Base-by-base conservation (phyloP, 2,888 invertebrate species). In the Synanthedon formicaeformis region DNA sequence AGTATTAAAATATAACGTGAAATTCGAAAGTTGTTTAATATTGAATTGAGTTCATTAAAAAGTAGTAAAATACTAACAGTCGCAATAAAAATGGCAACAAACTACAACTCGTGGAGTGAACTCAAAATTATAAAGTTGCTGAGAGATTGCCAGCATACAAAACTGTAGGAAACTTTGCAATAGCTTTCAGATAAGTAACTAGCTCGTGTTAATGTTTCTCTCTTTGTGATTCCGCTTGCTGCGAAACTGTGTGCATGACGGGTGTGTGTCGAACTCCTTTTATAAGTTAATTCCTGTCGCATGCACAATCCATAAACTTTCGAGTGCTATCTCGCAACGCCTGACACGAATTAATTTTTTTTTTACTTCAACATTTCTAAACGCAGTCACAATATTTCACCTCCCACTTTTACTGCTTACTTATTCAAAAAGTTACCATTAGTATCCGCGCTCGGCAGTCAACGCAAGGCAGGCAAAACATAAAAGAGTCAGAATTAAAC, bases 241-340 rank as follows among this genome's bases (percentile, higher is more conserved):
- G 61, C 66, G 60, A 57, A 64, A 67, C 62, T 67, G 70, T 49
- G 49, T 70, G 66, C 73, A 65, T 75, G 75, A 71, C 70, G 63
- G 65, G 66, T 65, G 64, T 65, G 64, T 67, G 76, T 76, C 80
- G 75, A 82, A 81, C 78, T 76, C 73, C 79, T 80, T 77, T 79
- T 73, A 73, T 65, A 78, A 84, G 75, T 84, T 82, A 80, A 85
- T 83, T 82, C 74, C 69, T 72, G 71, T 78, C 77, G 80, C 77
- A 76, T 75, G 71, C 76, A 75, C 78, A 78, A 81, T 81, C 75
- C 73, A 69, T 69, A 77, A 84, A 83, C 70, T 81, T 75, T 66
- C 61, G 64, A 79, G 74, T 73, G 75, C 70, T 69, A 63, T 64
- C 63, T 61, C 59, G 56, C 62, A 65, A 65, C 62, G 66, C 61